These are phyloP conservation scores for Misgurnus mizolepis DNA, from an alignment of 2,113 vertebrate genomes.

Conservation along the genomic window DNA sequence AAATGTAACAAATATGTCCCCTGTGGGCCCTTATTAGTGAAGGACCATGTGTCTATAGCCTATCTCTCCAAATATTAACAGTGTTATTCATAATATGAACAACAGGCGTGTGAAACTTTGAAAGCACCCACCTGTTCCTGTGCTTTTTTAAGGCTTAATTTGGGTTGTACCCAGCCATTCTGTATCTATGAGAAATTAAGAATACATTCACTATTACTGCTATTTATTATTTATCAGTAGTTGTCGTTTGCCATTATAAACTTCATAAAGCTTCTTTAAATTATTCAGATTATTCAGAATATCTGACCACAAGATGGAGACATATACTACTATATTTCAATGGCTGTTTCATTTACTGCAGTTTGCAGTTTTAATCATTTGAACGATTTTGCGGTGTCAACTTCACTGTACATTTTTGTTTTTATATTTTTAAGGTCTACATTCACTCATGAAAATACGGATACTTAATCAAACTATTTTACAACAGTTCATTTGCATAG, in stretches of 20 bases:
- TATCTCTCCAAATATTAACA: conserved; percentile 12
- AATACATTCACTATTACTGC: not conserved
- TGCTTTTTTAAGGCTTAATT: not conserved
- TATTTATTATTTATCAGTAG: not conserved
- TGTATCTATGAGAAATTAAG: no score
- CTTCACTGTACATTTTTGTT: no score
- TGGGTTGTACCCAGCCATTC: not conserved
- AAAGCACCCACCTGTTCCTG: not conserved
- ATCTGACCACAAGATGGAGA: conserved; percentile 11
- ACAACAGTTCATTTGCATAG: no score
- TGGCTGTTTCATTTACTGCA: not conserved
- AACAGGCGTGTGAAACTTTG: conserved; percentile 13
- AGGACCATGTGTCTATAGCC: conserved; percentile 25
- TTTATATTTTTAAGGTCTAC: no score
- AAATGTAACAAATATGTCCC: conserved; percentile 51
- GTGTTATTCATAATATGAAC: conserved; percentile 4
- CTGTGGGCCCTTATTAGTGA: conserved; percentile 11
- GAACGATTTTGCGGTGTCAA: no score
- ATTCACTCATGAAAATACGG: no score
- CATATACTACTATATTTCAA: not conserved
- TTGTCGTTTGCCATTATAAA: not conserved
- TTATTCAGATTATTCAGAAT: not conserved
- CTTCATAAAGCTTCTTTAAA: not conserved
- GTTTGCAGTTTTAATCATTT: no score
- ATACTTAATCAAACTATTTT: no score